These are phyloP conservation scores for Lordiphosa mommai DNA, from an alignment of 1,140 invertebrate genomes.

Conservation along the genomic window DNA sequence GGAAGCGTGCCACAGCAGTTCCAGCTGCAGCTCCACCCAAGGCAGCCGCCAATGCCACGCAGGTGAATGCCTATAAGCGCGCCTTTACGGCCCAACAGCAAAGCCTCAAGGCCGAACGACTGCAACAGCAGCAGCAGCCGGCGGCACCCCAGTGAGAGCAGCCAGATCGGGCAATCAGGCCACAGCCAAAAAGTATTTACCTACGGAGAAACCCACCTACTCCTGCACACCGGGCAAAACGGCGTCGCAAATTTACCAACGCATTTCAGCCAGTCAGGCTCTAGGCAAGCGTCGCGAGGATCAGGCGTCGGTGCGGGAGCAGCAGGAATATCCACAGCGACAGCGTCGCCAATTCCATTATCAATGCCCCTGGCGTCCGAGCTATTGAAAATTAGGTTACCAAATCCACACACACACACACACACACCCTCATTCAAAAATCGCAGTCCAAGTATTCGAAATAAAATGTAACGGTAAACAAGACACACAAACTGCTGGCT, in stretches of 20 bases:
- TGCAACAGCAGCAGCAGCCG: conserved; percentile 13
- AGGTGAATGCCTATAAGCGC: conserved; percentile 34
- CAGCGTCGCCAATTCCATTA: conserved; percentile 27
- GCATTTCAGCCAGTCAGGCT: not conserved
- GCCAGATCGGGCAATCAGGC: not conserved
- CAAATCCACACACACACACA: not conserved
- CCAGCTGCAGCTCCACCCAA: not conserved
- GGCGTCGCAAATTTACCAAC: not conserved
- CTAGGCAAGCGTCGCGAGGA: not conserved
- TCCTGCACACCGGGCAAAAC: not conserved
- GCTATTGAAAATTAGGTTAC: conserved; percentile 16
- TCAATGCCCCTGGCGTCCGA: conserved; percentile 27
- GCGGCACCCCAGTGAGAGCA: not conserved
- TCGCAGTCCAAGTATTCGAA: not conserved
- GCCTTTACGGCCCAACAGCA: conserved; percentile 41
- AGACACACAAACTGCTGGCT: too few relatives aligned
- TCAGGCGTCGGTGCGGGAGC: conserved; percentile 3
- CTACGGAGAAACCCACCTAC: not conserved
- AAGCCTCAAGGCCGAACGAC: conserved; percentile 27
- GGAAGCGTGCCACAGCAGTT: not conserved
- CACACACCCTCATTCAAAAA: not conserved
- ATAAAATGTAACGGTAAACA: conserved; percentile 5
- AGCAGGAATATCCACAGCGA: conserved; percentile 15
- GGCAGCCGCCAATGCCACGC: conserved; percentile 27
- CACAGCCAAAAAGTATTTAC: not conserved